Evolutionary conservation across 2,888 invertebrate species (phyloP), one percentile per base, ranked within the genome.

Genomic region (Lottia scabra): DNA sequence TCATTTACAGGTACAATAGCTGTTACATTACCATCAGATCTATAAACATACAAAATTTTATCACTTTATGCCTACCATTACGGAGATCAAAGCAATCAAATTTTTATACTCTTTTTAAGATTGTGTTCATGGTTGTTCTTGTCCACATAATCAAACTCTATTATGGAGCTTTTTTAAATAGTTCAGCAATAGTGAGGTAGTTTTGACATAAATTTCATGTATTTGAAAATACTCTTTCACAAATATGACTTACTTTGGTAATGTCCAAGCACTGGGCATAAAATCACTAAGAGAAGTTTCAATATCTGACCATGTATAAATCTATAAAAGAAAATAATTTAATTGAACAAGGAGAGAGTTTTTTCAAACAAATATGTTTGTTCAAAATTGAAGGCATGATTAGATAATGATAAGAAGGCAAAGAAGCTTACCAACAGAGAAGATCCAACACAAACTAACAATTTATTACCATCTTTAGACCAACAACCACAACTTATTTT

Each of bases 401-500:
- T n/a, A n/a, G n/a, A n/a, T n/a, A n/a, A n/a, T n/a, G n/a, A n/a
- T n/a, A n/a, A n/a, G n/a, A n/a, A n/a, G n/a, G n/a, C 10, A 48
- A 48, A 1, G 15, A n/a, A 27, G 75, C 81, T 78, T 74, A 87
- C 87, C 81, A 85, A 75, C 30, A 87, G 76, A 45, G 81, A 78
- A 0, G 85, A 76, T 10, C 83, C 84, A 48, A 84, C 78, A 77
- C 85, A 84, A 1, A 87, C 56, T 19, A 87, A 78, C 26, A 87
- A 77, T 56, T 78, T 82, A n/a, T 71, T 77, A 2, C 87, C 87
- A 80, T 87, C 84, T 13, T 77, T 73, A 65, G 84, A 80, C 87
- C 87, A 88, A 63, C 83, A 81, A 0, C 87, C 87, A 81, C 85
- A 84, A 3, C 80, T 75, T 19, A 88, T 84, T 73, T 80, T 85